Evolutionary conservation across 2,888 invertebrate species (phyloP), one percentile per base, ranked within the genome.

Genomic region (Ashinkailepas kermadecensis): DNA sequence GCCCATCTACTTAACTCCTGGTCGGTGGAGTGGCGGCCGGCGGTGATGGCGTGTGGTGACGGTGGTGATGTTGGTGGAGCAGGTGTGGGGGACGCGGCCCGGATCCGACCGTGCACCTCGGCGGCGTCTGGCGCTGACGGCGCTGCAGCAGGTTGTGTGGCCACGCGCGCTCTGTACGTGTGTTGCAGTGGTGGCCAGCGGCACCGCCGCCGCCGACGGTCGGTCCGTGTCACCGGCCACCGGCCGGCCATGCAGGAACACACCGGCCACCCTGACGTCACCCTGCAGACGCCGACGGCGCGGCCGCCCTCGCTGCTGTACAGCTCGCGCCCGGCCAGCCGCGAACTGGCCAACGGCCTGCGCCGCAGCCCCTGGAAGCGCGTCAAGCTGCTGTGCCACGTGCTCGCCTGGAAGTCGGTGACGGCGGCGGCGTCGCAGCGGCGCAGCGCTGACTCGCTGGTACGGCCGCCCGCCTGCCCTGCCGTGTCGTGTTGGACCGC

Each of bases 361-460:
- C 78, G 78, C 78, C 57, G 78, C 78, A 78, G 57, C 23, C 78
- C 23, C 78, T 78, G 78, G 78, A 58, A 57, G 56, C 78, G 78
- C 13, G 78, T 78, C 23, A 78, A 78, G 23, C 78, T 78, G 78
- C 78, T 78, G 2, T 23, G 78, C 23, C 78, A 78, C 58, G 78
- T 78, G 78, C 58, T 78, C 11, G 57, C 23, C 23, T 78, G 78
- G 78, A 57, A 58, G 57, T 78, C 78, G 12, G 78, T 78, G 58
- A 25, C 67, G 13, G 18, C 78, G 11, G 58, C 57, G 23, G n/a
- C 78, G 57, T 57, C 56, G 13, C 21, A 23, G 21, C 57, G 78
- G 18, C 12, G 10, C 57, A 15, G 23, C n/a, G 23, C 18, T 23
- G 21, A 78, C 57, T 6, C 78, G 78, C 78, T 78, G 78, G 78